A percentile compares a stretch with the other conserved stretches of the same genome.
Conservation (phyloP, 2,797 vertebrate genomes). For the Myiotriccus ornatus region DNA sequence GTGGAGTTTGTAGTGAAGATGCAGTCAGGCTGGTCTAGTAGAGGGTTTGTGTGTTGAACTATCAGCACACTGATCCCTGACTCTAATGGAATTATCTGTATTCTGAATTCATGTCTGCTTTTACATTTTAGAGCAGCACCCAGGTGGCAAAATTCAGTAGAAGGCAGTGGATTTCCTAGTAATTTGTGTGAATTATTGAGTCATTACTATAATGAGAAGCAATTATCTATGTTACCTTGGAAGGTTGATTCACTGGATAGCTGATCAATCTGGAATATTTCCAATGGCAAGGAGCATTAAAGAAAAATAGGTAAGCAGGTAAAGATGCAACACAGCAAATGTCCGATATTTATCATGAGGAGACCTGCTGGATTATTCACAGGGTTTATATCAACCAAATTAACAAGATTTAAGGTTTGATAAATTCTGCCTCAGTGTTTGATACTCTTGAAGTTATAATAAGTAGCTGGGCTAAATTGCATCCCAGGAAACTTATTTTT, state of each 20-base stretch:
- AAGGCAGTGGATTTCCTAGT: not conserved
- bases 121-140: not conserved
- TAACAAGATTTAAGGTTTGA: not conserved
- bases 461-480: not conserved
- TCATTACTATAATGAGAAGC: not conserved
- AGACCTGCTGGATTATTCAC: not conserved
- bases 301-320: not conserved
- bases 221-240: not conserved
- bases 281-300: not conserved
- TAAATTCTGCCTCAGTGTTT: not conserved
- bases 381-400: not conserved
- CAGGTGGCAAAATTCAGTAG: not conserved
- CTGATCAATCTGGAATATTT: constrained; percentile 23
- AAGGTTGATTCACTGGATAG: not conserved
- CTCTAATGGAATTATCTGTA: not conserved
- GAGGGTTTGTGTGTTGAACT: not conserved
- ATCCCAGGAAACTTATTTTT: not conserved
- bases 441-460: not conserved
- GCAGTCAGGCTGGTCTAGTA: not conserved
- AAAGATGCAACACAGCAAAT: not conserved
- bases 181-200: not conserved
- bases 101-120: not conserved
- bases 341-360: not conserved
- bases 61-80: not conserved
- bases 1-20: not conserved